A percentile compares a stretch with the other conserved stretches of the same genome.
Evolutionary conservation across 2,888 invertebrate genomes (phyloP).

Genomic region (Ischnura elegans): DNA sequence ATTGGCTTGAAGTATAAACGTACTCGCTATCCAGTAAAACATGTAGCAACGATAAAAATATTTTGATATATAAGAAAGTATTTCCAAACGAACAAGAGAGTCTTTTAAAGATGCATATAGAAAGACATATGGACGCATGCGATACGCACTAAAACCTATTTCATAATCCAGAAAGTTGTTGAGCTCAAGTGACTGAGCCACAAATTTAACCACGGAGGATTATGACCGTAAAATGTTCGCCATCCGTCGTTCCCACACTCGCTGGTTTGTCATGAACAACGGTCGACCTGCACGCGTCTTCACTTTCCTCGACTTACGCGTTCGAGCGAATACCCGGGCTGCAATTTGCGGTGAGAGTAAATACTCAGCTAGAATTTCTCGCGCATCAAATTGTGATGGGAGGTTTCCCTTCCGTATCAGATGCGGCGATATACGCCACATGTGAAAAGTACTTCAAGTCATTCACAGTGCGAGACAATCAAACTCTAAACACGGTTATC

Average conservation of each 20-base stretch:
- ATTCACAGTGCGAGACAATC: no score
- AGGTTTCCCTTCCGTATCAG: not conserved
- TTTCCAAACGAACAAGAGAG: no score
- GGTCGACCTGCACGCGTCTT: not conserved
- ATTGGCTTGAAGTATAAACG: no score
- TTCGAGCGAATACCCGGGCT: not conserved
- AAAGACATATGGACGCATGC: not conserved
- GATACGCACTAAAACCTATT: not conserved
- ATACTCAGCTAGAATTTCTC: not conserved
- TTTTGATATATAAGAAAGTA: no score
- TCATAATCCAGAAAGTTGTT: not conserved
- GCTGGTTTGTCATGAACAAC: not conserved
- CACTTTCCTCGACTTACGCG: not conserved
- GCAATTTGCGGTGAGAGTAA: constrained; percentile 24
- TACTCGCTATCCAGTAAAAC: no score
- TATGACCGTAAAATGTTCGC: not conserved
- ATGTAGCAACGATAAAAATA: no score
- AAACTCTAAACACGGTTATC: no score
- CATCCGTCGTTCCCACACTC: not conserved
- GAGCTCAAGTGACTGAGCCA: not conserved
- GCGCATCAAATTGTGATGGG: not conserved
- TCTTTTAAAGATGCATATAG: no score
- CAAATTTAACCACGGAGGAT: not conserved
- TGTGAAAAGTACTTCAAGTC: not conserved
- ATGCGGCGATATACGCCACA: not conserved